Conservation (phyloP, 2,113 vertebrate species). For the Oreocharis arfaki region DNA sequence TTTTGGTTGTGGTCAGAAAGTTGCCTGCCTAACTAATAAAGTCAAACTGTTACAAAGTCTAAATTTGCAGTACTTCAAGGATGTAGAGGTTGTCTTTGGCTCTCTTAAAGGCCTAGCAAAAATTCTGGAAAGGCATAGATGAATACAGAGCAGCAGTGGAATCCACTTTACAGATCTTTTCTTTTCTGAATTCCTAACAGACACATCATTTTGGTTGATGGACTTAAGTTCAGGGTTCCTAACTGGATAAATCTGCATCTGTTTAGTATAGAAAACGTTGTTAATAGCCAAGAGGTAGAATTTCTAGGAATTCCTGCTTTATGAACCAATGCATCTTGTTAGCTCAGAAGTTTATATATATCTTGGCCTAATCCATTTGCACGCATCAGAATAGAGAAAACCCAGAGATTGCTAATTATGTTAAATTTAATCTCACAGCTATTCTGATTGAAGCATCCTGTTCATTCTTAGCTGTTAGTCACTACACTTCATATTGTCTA, state of each 20-base stretch:
- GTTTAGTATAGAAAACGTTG: neutral
- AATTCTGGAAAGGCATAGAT: neutral
- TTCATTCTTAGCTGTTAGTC: neutral
- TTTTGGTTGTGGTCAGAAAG: neutral
- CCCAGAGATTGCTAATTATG: neutral
- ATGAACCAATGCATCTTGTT: neutral
- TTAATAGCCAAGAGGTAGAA: neutral
- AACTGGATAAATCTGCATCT: neutral
- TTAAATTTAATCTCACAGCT: neutral
- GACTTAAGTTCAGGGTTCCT: neutral
- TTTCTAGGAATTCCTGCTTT: neutral
- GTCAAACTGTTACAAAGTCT: neutral
- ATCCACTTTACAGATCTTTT: neutral
- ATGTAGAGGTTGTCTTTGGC: neutral
- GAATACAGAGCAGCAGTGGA: neutral
- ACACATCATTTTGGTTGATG: neutral
- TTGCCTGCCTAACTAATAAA: neutral
- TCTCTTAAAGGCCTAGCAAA: neutral
- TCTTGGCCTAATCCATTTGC: neutral
- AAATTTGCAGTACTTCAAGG: neutral
- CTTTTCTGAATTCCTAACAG: neutral
- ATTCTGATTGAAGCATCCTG: neutral
- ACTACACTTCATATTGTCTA: neutral
- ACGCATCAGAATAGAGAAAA: neutral
- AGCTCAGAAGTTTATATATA: neutral